Evolutionary conservation across 2,797 vertebrate genomes (phyloP), one percentile per base, ranked within the genome.

Genomic region (Hephaestus fuliginosus): DNA sequence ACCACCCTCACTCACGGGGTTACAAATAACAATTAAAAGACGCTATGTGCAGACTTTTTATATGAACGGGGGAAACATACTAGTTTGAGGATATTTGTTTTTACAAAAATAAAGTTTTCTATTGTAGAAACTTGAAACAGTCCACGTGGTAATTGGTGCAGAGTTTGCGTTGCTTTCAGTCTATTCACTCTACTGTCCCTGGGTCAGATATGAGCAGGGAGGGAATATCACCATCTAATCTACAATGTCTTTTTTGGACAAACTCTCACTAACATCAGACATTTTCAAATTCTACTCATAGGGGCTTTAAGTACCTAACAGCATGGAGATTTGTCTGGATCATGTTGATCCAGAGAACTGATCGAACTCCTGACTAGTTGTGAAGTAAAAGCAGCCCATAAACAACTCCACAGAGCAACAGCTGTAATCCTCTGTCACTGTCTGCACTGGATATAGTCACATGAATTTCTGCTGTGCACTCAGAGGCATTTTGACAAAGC

Each of bases 341-440:
- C 25, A 72, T 58, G 65, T 58, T 71, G 68, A 57, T 51, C 12
- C 22, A 10, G 44, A 25, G 25, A 25, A 25, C 25, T 25, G 39
- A 60, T 36, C 53, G 20, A 14, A n/a, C 53, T 43, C 17, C 8
- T 74, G 7, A 7, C 22, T 63, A 64, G 43, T 30, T 22, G 58
- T 3, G 8, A 49, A 49, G 15, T 39, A 28, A 67, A 79, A 55
- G 28, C 25, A 20, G 25, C 25, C 18, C 36, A 20, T 53, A 22
- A 80, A 61, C 52, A 33, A n/a, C 56, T 51, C 22, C 20, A 3
- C 22, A 61, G 30, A 25, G 33, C n/a, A 61, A 72, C 57, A 62
- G 41, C 18, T 62, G 57, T 56, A 46, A n/a, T 63, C n/a, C 11
- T 33, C 57, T 0, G 2, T 69, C 57, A 63, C 3, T 48, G 75